Evolutionary conservation across 2,113 vertebrate genomes (phyloP), one percentile per base, ranked within the genome.

Genomic region (Stigmatopora argus): DNA sequence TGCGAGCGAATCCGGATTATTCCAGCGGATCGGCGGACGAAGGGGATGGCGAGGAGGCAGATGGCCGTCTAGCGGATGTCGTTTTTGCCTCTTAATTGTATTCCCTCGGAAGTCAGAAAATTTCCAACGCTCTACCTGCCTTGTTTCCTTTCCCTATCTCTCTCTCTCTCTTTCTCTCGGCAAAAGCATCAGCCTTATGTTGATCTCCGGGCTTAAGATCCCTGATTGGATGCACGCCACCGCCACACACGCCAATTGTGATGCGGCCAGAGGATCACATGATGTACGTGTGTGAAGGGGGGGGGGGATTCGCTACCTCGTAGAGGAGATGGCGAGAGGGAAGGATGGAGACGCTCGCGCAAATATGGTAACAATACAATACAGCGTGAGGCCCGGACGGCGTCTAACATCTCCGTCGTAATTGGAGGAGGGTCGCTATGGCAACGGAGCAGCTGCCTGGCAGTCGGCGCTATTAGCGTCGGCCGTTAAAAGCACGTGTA

Each of bases 391-490:
- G 15, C 45, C 45, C 14, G 13, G 35, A 44, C n/a, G 15, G 23
- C 45, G 11, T n/a, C 21, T 6, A 34, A 7, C 17, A 17, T 31
- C 46, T 15, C 11, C 17, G 47, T 31, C 10, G 23, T 64, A 18
- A 96, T 95, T 94, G 94, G 91, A 90, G 92, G 92, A 91, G 80
- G 85, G 94, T 99, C 91, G 86, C 93, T 91, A 99, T 97, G 94
- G 95, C 94, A 98, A 99, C 96, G 92, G 92, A n/a, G 91, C 92
- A 92, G 92, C 92, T 92, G 92, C 78, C 86, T 90, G 91, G 90
- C 91, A 63, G 85, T 77, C 62, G 19, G 68, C 89, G 91, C 92
- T 91, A 90, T 89, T 92, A 94, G 94, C 93, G 93, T 92, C 92
- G 71, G 86, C 84, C 71, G 78, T 82, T 83, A 76, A 78, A 84